Percentiles rank a stretch among this genome's conserved stretches.
These are phyloP conservation scores for Onthophagus taurus DNA, from an alignment of 1,140 invertebrate species.

Conservation along the genomic window DNA sequence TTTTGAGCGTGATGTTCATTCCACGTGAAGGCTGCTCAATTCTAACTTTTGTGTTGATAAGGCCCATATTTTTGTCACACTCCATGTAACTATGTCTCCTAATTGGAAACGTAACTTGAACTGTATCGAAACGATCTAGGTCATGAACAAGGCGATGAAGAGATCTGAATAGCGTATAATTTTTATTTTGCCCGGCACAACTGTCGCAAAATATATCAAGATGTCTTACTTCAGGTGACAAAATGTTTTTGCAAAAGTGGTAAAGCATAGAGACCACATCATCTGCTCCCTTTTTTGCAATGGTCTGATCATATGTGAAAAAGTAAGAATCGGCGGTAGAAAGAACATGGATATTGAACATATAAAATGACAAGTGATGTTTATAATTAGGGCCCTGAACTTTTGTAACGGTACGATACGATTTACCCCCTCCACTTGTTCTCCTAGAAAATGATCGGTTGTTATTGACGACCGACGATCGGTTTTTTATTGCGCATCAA, in stretches of 20 bases:
- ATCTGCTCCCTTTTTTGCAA: slow-evolving; percentile 22
- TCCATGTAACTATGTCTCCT: slow-evolving; percentile 15
- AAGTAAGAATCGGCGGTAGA: slow-evolving; percentile 16
- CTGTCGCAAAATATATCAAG: slow-evolving; percentile 20
- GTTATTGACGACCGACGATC: no score
- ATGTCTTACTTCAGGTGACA: slow-evolving; percentile 2
- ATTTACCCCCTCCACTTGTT: no score
- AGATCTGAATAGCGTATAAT: slow-evolving; percentile 18
- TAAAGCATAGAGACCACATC: slow-evolving; percentile 18
- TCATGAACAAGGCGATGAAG: slow-evolving; percentile 16
- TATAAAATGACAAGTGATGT: slow-evolving; percentile 18
- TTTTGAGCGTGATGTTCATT: no score
- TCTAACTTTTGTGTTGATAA: no score
- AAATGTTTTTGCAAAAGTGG: slow-evolving; percentile 11
- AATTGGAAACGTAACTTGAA: slow-evolving; percentile 18
- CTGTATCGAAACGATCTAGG: slow-evolving; percentile 11
- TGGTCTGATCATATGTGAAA: slow-evolving; percentile 22
- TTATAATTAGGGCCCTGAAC: slow-evolving; percentile 17
- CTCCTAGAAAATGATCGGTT: no score
- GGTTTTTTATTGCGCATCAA: no score
- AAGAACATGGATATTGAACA: slow-evolving; percentile 25
- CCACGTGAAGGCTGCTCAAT: no score
- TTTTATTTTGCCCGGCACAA: slow-evolving; percentile 17
- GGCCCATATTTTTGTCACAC: slow-evolving; percentile 15
- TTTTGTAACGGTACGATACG: no score